Conservation (phyloP, 1,140 invertebrate genomes). For the Hyphantria cunea region DNA sequence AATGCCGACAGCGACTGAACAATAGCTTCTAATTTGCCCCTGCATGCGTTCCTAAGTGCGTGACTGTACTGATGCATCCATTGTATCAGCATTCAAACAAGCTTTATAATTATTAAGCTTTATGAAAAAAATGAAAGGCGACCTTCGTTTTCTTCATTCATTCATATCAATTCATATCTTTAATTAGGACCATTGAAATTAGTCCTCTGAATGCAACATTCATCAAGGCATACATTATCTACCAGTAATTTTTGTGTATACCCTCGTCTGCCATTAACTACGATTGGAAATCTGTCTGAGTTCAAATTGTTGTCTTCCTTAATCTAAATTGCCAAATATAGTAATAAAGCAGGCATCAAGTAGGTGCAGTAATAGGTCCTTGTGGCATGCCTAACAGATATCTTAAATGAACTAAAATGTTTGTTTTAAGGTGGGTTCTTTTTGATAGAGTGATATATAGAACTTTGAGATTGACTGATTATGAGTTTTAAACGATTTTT, state of each 20-base stretch:
- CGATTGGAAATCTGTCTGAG: no score
- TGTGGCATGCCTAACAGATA: no score
- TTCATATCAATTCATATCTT: no score
- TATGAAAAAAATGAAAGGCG: slow-evolving; percentile 13
- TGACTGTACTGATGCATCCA: slow-evolving; percentile 7
- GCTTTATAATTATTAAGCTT: slow-evolving; percentile 8
- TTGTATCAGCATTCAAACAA: slow-evolving; percentile 8
- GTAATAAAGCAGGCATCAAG: slow-evolving; percentile 3
- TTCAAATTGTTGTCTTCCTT: no score
- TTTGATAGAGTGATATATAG: not conserved
- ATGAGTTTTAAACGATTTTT: not conserved
- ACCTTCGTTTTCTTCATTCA: slow-evolving; percentile 14
- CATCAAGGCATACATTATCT: no score
- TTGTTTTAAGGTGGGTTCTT: no score
- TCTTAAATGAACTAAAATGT: no score
- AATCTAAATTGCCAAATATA: no score
- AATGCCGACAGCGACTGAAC: slow-evolving; percentile 31
- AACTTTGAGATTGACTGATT: not conserved
- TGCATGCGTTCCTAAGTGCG: not conserved
- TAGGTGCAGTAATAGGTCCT: no score
- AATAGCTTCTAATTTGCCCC: slow-evolving; percentile 30
- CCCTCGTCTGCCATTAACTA: no score
- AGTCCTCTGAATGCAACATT: slow-evolving; percentile 1
- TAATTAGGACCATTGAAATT: slow-evolving; percentile 17
- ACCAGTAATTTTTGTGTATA: no score